Evolutionary conservation across 2,888 invertebrate genomes (phyloP), one percentile per base, ranked within the genome.

Genomic region (Hypomecis atomaria): DNA sequence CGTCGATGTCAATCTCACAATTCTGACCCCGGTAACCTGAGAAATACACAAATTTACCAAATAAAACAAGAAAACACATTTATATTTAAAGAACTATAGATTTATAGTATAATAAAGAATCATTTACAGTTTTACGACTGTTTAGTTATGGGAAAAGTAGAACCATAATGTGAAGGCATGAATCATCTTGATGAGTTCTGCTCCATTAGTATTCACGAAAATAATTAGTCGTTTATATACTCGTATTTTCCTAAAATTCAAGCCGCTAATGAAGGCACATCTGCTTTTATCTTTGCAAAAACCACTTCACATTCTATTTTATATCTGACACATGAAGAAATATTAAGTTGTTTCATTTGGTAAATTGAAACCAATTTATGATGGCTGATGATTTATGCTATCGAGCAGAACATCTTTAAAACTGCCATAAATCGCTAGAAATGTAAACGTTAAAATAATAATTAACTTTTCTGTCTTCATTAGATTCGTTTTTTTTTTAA

Each of bases 1-100:
- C 98, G 91, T 99, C 98, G 81, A 98, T 96, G 93, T 97, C 97
- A 78, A 96, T 96, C 83, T 97, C 97, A 88, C 97, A 97, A 86
- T 97, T 96, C 77, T 95, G 95, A 42, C 97, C 97, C 62, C 95
- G 95, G 86, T 96, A 97, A 72, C 97, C 97, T 97, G 67, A 47
- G 50, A 44, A 48, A 48, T 7, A 57, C 7, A 62, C 5, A 56
- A 33, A 53, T 40, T 23, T 6, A 56, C 10, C 50, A 6, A 67
- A 47, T 8, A 50, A 47, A 62, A 52, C 34, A 53, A 34, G 9
- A 58, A 54, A 53, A 42, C 37, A 45, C 23, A 55, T 61, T 54
- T 11, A 40, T n/a, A 48, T 49, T 54, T 49, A 47, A 57, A 64
- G 6, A 54, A 43, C 42, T 63, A 62, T 54, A 40, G 52, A 64